Evolutionary conservation across 2,113 vertebrate genomes (phyloP), one percentile per base, ranked within the genome.

Genomic region (Urocynchramus pylzowi): DNA sequence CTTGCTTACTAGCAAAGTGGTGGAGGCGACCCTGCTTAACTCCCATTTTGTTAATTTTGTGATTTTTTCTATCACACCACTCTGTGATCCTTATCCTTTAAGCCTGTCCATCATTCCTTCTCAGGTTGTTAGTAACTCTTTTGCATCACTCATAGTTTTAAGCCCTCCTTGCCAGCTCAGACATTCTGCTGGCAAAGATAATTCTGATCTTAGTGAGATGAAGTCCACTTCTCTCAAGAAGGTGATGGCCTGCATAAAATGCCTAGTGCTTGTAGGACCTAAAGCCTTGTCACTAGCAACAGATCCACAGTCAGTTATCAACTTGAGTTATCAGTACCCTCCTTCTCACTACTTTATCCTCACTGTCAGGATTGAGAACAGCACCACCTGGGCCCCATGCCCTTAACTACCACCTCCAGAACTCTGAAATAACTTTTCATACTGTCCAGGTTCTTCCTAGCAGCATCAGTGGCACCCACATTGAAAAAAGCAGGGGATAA

Each of bases 1-100:
- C 23, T 69, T 78, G 5, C 28, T 35, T 41, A 41, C 3, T 35
- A 26, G 23, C 10, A 81, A 45, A 53, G 17, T 6, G 9, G 10
- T 45, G 28, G 13, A 69, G 4, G 7, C 4, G 3, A 74, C 9
- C 7, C 14, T 0, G 0, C 26, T 39, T 49, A 61, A 78, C 26
- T 13, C 13, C 7, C 17, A 10, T 57, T 59, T 47, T 47, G 6
- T 8, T 78, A 20, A 74, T 57, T 73, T 67, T 86, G 16, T 50
- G 27, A n/a, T 73, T 23, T 14, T 20, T 56, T 56, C 13, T 22
- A 22, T 61, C n/a, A 53, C 9, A 47, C 26, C 27, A 22, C 4
- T n/a, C 23, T 28, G n/a, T 6, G 28, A 35, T 30, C 16, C 24
- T 82, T 77, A 37, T 9, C 56, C 17, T 24, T 68, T 37, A 57